A percentile compares a stretch with the other conserved stretches of the same genome.
phyloP scores from a whole-genome alignment of 2,797 vertebrate genomes.

The Muscicapa comitata region DNA sequence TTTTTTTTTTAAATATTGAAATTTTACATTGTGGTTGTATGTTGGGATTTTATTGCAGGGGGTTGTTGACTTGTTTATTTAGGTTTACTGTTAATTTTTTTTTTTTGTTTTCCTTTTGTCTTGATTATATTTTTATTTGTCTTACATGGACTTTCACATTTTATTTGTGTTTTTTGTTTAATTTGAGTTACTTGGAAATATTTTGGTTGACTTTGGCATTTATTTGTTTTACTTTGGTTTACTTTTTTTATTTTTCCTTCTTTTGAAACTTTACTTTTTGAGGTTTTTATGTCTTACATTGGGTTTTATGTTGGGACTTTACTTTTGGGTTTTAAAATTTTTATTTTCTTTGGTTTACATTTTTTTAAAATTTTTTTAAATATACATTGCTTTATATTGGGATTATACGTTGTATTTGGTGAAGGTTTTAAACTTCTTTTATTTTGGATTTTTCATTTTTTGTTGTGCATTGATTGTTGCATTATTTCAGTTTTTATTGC shows the following conservation, averaged over 20 bases:
- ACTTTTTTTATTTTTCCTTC: background rate
- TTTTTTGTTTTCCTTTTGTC: background rate
- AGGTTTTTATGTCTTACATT: background rate
- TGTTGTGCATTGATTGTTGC: background rate
- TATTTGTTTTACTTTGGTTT: background rate
- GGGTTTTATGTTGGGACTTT: background rate
- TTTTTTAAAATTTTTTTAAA: background rate
- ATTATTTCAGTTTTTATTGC: background rate
- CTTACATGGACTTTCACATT: background rate
- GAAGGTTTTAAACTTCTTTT: background rate
- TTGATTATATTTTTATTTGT: background rate
- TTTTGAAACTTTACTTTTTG: background rate
- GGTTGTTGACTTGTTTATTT: background rate
- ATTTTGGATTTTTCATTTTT: background rate
- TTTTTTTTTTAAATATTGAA: background rate
- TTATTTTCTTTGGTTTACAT: background rate
- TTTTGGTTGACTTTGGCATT: background rate
- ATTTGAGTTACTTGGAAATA: background rate
- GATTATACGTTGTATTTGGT: accelerated
- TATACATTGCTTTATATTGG: background rate
- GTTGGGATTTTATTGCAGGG: background rate
- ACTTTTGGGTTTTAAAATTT: background rate
- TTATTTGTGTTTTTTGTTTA: background rate
- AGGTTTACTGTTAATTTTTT: background rate
- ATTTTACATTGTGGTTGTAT: background rate